Evolutionary conservation across 1,140 invertebrate species (phyloP).

Genomic region (Penaeus chinensis): DNA sequence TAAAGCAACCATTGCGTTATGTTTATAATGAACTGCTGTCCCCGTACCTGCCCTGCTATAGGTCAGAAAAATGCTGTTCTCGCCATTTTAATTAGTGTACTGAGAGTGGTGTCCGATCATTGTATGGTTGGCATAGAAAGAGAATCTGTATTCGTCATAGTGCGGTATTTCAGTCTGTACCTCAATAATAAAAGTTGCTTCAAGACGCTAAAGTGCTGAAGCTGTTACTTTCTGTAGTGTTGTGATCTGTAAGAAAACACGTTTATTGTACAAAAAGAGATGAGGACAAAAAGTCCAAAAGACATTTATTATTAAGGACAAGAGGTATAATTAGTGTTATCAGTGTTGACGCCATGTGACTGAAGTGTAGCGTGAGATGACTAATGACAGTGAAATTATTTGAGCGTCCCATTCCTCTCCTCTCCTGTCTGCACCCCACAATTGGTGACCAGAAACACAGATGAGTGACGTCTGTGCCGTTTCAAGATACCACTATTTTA

Average conservation of each 20-base stretch:
- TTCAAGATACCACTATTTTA: slow-evolving; percentile 44
- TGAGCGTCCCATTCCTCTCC: slow-evolving; percentile 49
- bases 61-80: neutral
- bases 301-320: slow-evolving; percentile 33
- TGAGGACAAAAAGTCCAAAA: slow-evolving; percentile 44
- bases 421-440: slow-evolving; percentile 10
- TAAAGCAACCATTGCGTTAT: neutral
- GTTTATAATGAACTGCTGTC: slow-evolving; percentile 24
- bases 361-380: slow-evolving; percentile 46
- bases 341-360: slow-evolving; percentile 43
- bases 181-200: slow-evolving; percentile 42
- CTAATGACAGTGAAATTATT: slow-evolving; percentile 42
- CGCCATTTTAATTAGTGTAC: too few species aligned
- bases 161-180: slow-evolving; percentile 27
- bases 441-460: slow-evolving; percentile 55
- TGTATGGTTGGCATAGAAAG: slow-evolving; percentile 4
- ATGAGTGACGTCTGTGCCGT: slow-evolving; percentile 44
- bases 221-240: slow-evolving; percentile 36
- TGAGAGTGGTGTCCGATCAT: too few species aligned
- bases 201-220: slow-evolving; percentile 44
- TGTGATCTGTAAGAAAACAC: slow-evolving; percentile 55
- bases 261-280: slow-evolving; percentile 56
- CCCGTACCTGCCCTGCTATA: slow-evolving; percentile 39
- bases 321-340: slow-evolving; percentile 47
- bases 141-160: slow-evolving; percentile 8